These are phyloP conservation scores for Tamias sibiricus DNA, from an alignment of 2,113 vertebrate species.

Conservation along the genomic window DNA sequence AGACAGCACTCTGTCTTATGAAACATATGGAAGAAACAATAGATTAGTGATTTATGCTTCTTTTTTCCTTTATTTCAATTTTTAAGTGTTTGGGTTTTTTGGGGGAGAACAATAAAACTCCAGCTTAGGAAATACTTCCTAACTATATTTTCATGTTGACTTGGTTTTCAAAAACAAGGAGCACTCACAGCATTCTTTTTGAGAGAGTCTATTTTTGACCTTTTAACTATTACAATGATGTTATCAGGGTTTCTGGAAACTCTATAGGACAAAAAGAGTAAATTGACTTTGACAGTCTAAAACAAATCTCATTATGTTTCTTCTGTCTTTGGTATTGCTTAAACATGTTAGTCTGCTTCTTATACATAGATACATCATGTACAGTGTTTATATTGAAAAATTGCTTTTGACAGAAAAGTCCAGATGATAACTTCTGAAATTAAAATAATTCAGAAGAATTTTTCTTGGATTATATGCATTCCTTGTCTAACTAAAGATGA, in stretches of 20 bases:
- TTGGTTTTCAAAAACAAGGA: slow-evolving; percentile 74
- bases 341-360: slow-evolving; percentile 72
- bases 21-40: not conserved
- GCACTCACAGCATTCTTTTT: slow-evolving; percentile 77
- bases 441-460: slow-evolving; percentile 66
- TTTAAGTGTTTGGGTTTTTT: slow-evolving; percentile 13
- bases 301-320: slow-evolving; percentile 78
- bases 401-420: slow-evolving; percentile 70
- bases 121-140: slow-evolving; percentile 48
- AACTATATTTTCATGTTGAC: slow-evolving; percentile 78
- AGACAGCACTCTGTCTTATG: not conserved
- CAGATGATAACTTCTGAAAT: slow-evolving; percentile 70
- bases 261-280: slow-evolving; percentile 83
- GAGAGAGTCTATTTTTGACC: slow-evolving; percentile 83
- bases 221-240: slow-evolving; percentile 81
- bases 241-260: slow-evolving; percentile 87
- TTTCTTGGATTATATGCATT: slow-evolving; percentile 58
- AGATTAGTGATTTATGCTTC: not conserved
- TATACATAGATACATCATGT: slow-evolving; percentile 68
- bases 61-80: not conserved
- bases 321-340: slow-evolving; percentile 76
- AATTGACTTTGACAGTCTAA: slow-evolving; percentile 86
- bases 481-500: slow-evolving; percentile 68
- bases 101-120: not conserved
- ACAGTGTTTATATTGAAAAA: slow-evolving; percentile 69